Percentiles rank a stretch among this genome's conserved stretches.
phyloP scores from a whole-genome alignment of 2,888 invertebrate species.

The Philonicus albiceps region DNA sequence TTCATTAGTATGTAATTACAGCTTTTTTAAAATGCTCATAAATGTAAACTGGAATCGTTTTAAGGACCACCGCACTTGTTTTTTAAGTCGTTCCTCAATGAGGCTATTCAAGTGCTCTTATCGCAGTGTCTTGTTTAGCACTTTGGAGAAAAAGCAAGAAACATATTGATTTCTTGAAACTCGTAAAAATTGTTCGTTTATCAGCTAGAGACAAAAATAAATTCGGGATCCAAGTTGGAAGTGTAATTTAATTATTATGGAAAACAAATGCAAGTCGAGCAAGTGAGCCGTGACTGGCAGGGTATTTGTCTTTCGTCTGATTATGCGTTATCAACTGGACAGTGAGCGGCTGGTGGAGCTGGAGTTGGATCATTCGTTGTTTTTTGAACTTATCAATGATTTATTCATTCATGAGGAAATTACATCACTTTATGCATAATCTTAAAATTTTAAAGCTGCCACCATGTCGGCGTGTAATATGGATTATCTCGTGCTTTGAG shows the following conservation, averaged over 20 bases:
- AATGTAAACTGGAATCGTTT: background rate
- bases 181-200: background rate
- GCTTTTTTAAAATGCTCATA: background rate
- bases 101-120: background rate
- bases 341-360: background rate
- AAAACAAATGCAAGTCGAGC: background rate
- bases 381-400: conserved; percentile 2
- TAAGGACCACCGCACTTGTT: background rate
- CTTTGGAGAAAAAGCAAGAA: background rate
- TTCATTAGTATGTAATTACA: conserved; percentile 4
- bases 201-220: conserved; percentile 15
- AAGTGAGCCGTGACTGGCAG: background rate
- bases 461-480: background rate
- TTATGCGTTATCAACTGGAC: background rate
- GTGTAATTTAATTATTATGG: conserved; percentile 12
- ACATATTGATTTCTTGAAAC: background rate
- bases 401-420: conserved; percentile 18
- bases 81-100: background rate
- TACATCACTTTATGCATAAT: conserved; percentile 13
- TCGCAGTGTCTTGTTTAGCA: background rate
- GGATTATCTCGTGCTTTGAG: background rate
- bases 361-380: background rate
- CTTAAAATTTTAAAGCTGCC: background rate
- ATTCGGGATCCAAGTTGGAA: background rate
- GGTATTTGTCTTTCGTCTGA: background rate